Base-by-base conservation (phyloP, 2,113 vertebrate genomes). In the Percina caprodes region DNA sequence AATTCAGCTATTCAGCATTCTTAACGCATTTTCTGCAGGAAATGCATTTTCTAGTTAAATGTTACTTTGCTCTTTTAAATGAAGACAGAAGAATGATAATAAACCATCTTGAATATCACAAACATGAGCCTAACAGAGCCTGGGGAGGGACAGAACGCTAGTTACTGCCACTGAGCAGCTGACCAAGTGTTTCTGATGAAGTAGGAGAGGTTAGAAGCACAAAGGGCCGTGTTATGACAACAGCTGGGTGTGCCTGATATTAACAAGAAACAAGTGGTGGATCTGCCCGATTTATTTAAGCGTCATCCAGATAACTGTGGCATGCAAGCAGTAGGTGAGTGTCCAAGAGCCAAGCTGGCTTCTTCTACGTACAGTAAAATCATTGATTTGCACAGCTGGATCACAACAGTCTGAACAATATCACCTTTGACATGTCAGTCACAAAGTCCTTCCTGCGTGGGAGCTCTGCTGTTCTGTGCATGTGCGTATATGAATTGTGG, bases 191-290 rank as follows among this genome's bases (percentile, higher is more conserved):
- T 35, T 68, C 69, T 58, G 56, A 67, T 71, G 51, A 74, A 69
- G 30, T 14, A 15, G 35, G 39, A 82, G 68, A 33, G 55, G 46
- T 77, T 74, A 54, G 59, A 76, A 71, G 54, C 78, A 66, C 49
- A 61, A 19, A 67, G 61, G 56, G 39, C 24, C 24, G 0, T 39
- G 67, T 63, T 59, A 84, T 86, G 86, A 92, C 86, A 91, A 88
- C 85, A 90, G 87, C 85, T 86, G 90, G 83, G 91, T 86, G 92
- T 80, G 88, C 84, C 86, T 85, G 86, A 80, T 85, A 82, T 88
- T 89, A 86, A 91, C 86, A 86, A 87, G 88, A 86, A 85, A 85
- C 82, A 84, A 91, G 87, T 74, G 89, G 71, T 86, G 81, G 87
- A 89, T 89, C 88, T 91, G 86, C 83, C 89, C 52, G 79, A 86